A percentile compares a stretch with the other conserved stretches of the same genome.
These are phyloP conservation scores for Diacarnus erythraeanus DNA, from an alignment of 37 sponge, comb jelly and placozoan species.

Conservation along the genomic window DNA sequence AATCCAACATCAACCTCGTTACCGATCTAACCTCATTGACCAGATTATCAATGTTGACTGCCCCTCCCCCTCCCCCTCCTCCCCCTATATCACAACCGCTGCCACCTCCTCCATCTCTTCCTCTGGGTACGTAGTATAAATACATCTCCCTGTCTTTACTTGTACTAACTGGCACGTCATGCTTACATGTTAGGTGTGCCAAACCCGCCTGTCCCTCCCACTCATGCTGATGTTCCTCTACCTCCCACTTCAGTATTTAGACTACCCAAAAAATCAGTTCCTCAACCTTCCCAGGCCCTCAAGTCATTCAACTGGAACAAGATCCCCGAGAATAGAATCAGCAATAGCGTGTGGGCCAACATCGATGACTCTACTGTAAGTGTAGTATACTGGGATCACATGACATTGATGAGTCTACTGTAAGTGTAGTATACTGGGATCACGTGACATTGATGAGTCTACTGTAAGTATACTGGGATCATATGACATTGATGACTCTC, in stretches of 20 bases:
- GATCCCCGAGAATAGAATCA: slow-evolving; percentile 40
- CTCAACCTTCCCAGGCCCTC: slow-evolving; percentile 67
- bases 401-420: too few species aligned
- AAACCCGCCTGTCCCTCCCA: slow-evolving; percentile 16
- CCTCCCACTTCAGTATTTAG: slow-evolving; percentile 2
- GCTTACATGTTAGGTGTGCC: neutral
- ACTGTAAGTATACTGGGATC: too few species aligned
- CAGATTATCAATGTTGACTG: neutral
- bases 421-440: too few species aligned
- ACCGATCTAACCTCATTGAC: slow-evolving; percentile 25
- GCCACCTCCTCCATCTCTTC: neutral
- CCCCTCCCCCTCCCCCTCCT: slow-evolving; percentile 1
- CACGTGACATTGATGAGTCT: too few species aligned
- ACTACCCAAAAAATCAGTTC: slow-evolving; percentile 18
- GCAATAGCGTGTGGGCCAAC: slow-evolving; percentile 57
- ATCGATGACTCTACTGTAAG: slow-evolving; percentile 46
- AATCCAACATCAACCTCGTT: slow-evolving; percentile 46
- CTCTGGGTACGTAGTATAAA: neutral
- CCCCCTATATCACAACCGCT: slow-evolving; percentile 19
- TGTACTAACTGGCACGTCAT: too few species aligned
- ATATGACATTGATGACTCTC: too few species aligned
- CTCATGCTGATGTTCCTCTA: slow-evolving; percentile 27
- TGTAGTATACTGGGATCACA: too few species aligned
- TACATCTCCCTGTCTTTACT: neutral
- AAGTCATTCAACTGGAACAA: slow-evolving; percentile 89